These are phyloP conservation scores for Yponomeuta sedellus DNA, from an alignment of 2,888 invertebrate genomes.

Conservation along the genomic window DNA sequence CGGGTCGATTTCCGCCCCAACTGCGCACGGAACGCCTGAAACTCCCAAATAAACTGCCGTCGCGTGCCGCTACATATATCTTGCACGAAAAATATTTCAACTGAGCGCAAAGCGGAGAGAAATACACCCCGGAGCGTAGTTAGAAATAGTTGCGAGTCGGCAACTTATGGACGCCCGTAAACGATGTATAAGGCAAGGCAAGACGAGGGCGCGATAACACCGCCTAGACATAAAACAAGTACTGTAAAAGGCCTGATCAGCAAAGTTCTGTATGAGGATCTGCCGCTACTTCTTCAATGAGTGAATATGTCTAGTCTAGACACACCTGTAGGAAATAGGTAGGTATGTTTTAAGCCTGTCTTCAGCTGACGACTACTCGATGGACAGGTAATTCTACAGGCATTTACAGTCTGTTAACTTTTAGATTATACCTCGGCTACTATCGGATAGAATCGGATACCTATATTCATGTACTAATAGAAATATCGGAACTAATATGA, in stretches of 20 bases:
- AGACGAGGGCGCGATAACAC: conserved; percentile 45
- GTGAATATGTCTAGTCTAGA: too few relatives aligned
- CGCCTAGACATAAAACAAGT: conserved; percentile 26
- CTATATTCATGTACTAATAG: too few relatives aligned
- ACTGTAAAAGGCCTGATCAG: background rate
- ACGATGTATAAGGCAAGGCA: conserved; percentile 53
- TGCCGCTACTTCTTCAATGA: too few relatives aligned
- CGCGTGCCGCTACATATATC: background rate
- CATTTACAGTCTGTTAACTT: too few relatives aligned
- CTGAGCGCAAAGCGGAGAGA: conserved; percentile 21
- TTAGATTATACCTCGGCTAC: too few relatives aligned
- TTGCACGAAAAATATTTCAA: conserved; percentile 19
- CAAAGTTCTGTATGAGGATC: too few relatives aligned
- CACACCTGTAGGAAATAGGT: too few relatives aligned
- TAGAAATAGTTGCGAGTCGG: conserved; percentile 45
- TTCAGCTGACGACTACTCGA: too few relatives aligned
- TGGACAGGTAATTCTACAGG: too few relatives aligned
- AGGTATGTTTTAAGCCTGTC: too few relatives aligned
- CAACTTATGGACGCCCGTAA: conserved; percentile 50
- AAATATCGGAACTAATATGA: too few relatives aligned
- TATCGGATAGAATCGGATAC: too few relatives aligned
- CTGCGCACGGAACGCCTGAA: background rate
- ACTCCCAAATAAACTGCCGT: background rate
- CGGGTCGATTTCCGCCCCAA: background rate
- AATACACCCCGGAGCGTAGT: conserved; percentile 26